phyloP scores from a whole-genome alignment of 2,888 invertebrate species.

The Belgica antarctica region DNA sequence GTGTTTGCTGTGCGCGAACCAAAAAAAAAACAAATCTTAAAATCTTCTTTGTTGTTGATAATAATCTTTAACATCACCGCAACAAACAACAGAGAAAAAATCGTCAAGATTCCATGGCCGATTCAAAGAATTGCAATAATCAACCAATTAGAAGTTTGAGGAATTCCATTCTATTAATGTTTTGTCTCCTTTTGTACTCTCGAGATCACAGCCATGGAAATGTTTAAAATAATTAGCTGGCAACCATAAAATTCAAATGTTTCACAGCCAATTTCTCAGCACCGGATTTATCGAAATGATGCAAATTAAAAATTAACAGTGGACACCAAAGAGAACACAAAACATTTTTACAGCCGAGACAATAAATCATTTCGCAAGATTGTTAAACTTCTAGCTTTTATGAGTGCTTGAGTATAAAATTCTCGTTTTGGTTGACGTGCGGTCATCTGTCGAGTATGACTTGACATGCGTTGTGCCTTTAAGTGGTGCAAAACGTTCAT shows the following conservation, averaged over 20 bases:
- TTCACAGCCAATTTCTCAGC: background rate
- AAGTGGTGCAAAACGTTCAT: no score
- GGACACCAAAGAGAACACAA: background rate
- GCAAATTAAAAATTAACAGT: conserved; percentile 20
- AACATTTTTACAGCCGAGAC: conserved; percentile 11
- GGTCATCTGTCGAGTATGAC: no score
- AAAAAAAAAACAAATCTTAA: conserved; percentile 20
- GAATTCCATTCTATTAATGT: background rate
- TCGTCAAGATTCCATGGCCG: background rate
- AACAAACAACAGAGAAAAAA: no score
- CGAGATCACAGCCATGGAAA: background rate
- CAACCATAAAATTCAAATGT: conserved; percentile 19
- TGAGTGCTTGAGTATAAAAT: no score
- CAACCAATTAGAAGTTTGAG: conserved; percentile 21
- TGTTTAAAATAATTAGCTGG: conserved; percentile 28
- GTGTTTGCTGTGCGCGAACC: background rate
- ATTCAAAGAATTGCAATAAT: conserved; percentile 24
- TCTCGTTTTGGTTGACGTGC: no score
- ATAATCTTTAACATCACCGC: conserved; percentile 24
- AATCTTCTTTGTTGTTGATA: conserved; percentile 8
- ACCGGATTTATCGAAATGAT: conserved; percentile 15
- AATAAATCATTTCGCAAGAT: conserved; percentile 10
- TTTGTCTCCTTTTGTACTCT: background rate
- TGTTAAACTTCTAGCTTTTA: no score
- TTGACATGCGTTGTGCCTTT: no score